Conservation (phyloP, 2,797 vertebrate genomes). For the Psittacula derbiana region DNA sequence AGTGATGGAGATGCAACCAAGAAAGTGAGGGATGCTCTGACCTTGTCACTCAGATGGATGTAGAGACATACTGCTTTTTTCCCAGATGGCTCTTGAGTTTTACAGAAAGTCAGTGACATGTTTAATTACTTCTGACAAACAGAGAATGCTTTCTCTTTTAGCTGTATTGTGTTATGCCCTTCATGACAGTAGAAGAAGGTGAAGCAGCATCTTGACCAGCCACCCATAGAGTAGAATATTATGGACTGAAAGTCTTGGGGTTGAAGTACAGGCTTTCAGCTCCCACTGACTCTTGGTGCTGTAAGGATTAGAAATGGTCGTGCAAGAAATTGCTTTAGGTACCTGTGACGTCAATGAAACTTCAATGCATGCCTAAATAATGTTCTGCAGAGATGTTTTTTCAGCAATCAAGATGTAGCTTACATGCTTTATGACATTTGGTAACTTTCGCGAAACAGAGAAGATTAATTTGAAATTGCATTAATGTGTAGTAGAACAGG, state of each 20-base stretch:
- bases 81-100: slow-evolving; percentile 69
- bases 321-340: background rate
- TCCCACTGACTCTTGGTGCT: background rate
- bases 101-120: slow-evolving; percentile 63
- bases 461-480: slow-evolving; percentile 5
- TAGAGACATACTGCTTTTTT: slow-evolving; percentile 64
- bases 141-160: slow-evolving; percentile 50
- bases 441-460: background rate
- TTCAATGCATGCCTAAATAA: background rate
- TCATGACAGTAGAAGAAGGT: background rate
- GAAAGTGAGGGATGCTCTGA: slow-evolving; percentile 53
- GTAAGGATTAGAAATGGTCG: background rate
- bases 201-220: background rate
- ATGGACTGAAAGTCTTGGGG: background rate
- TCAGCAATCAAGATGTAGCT: background rate
- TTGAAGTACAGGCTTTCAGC: background rate
- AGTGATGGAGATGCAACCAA: slow-evolving; percentile 54
- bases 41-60: slow-evolving; percentile 69
- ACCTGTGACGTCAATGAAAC: background rate
- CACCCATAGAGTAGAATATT: background rate
- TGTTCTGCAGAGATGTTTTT: background rate
- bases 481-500: background rate
- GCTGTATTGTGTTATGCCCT: slow-evolving; percentile 29
- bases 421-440: background rate
- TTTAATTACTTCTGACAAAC: slow-evolving; percentile 76